A percentile compares a stretch with the other conserved stretches of the same genome.
Evolutionary conservation across 2,888 invertebrate species (phyloP).

Genomic region (Napeogenes inachia): DNA sequence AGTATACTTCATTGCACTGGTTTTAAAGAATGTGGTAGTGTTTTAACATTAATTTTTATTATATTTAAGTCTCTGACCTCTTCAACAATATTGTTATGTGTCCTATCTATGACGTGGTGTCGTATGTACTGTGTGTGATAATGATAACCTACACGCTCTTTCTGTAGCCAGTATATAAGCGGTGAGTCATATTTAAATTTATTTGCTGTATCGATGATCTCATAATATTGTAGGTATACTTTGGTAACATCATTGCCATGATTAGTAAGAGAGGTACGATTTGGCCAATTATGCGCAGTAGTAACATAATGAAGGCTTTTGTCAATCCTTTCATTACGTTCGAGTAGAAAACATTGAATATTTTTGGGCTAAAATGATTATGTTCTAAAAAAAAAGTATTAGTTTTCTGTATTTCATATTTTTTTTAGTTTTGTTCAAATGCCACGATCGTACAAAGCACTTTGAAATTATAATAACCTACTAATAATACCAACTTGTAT

Average conservation of each 20-base stretch:
- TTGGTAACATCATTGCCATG: conserved; percentile 35
- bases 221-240: conserved; percentile 50
- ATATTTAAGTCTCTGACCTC: conserved; percentile 23
- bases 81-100: conserved; percentile 44
- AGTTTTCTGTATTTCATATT: too few species aligned
- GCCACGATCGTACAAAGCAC: too few species aligned
- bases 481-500: too few species aligned
- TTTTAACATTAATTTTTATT: conserved; percentile 19
- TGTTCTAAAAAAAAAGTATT: too few species aligned
- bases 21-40: conserved; percentile 21
- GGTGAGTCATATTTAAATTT: conserved; percentile 78
- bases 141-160: conserved; percentile 73
- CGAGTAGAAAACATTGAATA: too few species aligned
- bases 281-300: conserved; percentile 22
- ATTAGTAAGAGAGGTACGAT: conserved; percentile 24
- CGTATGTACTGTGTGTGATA: conserved; percentile 58
- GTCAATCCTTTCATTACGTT: neutral
- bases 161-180: conserved; percentile 64
- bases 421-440: too few species aligned
- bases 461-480: too few species aligned
- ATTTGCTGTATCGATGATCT: conserved; percentile 77
- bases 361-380: too few species aligned
- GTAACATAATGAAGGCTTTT: conserved; percentile 2
- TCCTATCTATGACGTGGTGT: conserved; percentile 42
- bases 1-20: conserved; percentile 14